These are phyloP conservation scores for Micromesistius poutassou DNA, from an alignment of 2,797 vertebrate species.

Conservation along the genomic window DNA sequence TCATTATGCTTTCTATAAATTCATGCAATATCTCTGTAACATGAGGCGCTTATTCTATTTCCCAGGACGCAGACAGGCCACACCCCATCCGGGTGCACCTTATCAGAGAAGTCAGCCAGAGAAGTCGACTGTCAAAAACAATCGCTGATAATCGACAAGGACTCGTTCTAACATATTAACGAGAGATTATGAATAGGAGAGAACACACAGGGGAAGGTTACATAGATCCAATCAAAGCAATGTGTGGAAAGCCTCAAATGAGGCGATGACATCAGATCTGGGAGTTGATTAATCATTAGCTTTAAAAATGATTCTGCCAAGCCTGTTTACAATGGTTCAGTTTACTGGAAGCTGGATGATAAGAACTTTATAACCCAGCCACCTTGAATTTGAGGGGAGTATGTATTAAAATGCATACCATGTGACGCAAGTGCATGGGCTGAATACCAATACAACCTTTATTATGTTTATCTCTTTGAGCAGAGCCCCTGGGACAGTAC, in stretches of 20 bases:
- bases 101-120: background rate
- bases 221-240: background rate
- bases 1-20: background rate
- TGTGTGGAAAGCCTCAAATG: background rate
- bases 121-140: background rate
- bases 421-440: background rate
- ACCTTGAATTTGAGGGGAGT: background rate
- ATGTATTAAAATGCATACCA: background rate
- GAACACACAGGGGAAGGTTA: background rate
- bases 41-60: background rate
- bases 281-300: conserved; percentile 3
- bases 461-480: no score
- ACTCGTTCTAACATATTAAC: background rate
- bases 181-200: background rate
- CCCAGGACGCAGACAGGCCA: background rate
- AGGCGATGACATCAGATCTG: background rate
- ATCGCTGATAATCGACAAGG: background rate
- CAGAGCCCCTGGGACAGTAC: no score
- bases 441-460: no score
- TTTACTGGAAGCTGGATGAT: conserved; percentile 8
- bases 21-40: background rate
- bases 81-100: background rate
- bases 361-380: conserved; percentile 21
- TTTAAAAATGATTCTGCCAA: background rate
- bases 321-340: background rate